Base-by-base conservation (phyloP, 1,140 invertebrate species). In the Choristoneura fumiferana region DNA sequence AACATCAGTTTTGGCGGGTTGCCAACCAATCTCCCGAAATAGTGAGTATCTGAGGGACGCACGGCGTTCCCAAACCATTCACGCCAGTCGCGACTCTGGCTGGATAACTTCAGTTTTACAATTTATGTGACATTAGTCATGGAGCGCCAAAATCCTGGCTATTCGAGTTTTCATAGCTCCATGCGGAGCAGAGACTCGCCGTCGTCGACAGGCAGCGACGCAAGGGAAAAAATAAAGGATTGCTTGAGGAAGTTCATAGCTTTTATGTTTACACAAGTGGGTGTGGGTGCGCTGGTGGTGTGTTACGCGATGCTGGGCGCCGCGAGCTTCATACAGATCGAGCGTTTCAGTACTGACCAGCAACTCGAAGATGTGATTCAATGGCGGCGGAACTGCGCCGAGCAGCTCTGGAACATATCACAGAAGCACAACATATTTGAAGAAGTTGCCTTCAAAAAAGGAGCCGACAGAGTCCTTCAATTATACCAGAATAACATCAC, bases 291-390 rank as follows among this genome's bases (percentile, higher is more conserved):
- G 0, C 89, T 99, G 3, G 97, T 99, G 10, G 96, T 99, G 0
- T 94, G 96, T 39, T 99, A 99, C 81, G 96, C 98, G 1, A 95
- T 99, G 43, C 92, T 99, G 8, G 98, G 98, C 0, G 98, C 98
- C 0, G 94, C 98, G 17, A 94, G 96, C 34, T 99, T 99, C 81
- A 95, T 94, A 76, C 91, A 92, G 43, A 94, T 99, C 36, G 98
- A 99, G 84, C 92, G 92, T 0, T 90, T 93, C 59, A 92, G 92
- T 17, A 92, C 95, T 39, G 92, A 91, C 61, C 74, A 83, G 37
- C 92, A 92, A 66, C 87, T 91, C 22, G 82, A 76, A 0, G 75
- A 90, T 38, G 92, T 94, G 0, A 68, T 76, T 0, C 70, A 73
- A 6, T 71, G 90, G 58, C 84, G 93, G 4, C 81, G 89, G 22